Base-by-base conservation (phyloP, 2,888 invertebrate species). In the Drosophila nigricruria region DNA sequence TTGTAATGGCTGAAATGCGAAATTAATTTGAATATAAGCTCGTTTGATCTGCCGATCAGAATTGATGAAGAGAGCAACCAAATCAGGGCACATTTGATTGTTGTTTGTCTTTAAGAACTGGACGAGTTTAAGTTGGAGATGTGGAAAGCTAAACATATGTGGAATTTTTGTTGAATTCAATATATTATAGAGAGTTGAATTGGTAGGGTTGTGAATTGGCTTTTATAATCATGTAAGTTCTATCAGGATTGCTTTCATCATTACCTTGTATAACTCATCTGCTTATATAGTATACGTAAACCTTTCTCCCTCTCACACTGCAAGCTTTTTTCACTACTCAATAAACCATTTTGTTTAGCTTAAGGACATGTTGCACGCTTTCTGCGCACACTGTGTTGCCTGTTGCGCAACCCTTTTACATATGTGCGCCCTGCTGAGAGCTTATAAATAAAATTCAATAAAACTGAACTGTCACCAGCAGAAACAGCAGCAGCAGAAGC, bases 401-500 rank as follows among this genome's bases (percentile, higher is more conserved):
- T 84, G 72, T 84, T 84, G 85, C 81, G 61, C 63, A 84, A 82
- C 76, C 78, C 80, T 73, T 82, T 69, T 54, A 53, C 65, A 20
- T 23, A 23, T 16, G 30, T 18, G 27, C 62, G 52, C 45, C 74
- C 52, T 50, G 63, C 62, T 58, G 71, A 36, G 73, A 59, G 74
- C 70, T 78, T 75, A 68, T 67, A 70, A 79, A 79, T 82, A 75
- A 86, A 74, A 86, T 81, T 76, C 77, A 82, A 86, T 86, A 86
- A 86, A 88, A 84, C 84, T 62, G 57, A 88, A 88, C 84, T 87
- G 89, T 87, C 86, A 88, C 76, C 70, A 70, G 64, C 88, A 87
- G 87, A 38, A 64, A 59, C 34, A 52, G 54, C 43, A 50, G 36
- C 56, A 45, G 50, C 43, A 30, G 59, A 18, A 49, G 54, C 32